These are phyloP conservation scores for Myotis davidii DNA, from an alignment of 2,113 vertebrate species.

Conservation along the genomic window DNA sequence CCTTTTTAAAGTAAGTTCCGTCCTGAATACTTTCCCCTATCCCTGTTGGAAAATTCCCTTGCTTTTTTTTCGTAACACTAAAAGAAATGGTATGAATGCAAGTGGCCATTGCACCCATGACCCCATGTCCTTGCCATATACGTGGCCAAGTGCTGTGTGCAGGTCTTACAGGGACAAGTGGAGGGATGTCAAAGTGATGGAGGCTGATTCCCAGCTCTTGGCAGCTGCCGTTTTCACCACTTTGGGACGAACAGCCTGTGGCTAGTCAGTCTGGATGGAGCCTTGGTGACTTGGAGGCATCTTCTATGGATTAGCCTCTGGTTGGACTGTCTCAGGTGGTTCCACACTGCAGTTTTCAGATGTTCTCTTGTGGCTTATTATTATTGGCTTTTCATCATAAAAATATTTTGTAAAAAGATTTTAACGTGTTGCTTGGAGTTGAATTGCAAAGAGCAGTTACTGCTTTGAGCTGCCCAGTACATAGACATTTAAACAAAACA, in stretches of 20 bases:
- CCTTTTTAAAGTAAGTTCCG: background rate
- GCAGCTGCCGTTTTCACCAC: background rate
- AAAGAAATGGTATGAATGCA: background rate
- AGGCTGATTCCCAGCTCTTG: background rate
- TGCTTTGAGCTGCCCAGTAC: background rate
- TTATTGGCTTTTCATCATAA: conserved; percentile 33
- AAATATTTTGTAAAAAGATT: conserved; percentile 18
- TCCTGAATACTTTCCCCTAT: background rate
- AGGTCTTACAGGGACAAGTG: background rate
- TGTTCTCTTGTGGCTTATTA: background rate
- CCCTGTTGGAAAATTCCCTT: background rate
- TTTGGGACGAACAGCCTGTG: background rate
- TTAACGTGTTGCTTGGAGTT: conserved; percentile 11
- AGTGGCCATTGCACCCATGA: background rate
- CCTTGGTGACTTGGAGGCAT: background rate
- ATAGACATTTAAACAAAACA: conserved; percentile 8
- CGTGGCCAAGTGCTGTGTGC: background rate
- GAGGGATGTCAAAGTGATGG: background rate
- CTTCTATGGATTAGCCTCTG: background rate
- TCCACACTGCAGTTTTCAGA: background rate
- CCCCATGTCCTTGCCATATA: background rate
- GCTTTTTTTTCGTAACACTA: background rate
- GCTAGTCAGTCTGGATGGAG: background rate
- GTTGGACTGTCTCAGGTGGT: background rate
- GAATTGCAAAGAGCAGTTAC: conserved; percentile 8